Evolutionary conservation across 2,113 vertebrate genomes (phyloP), one percentile per base, ranked within the genome.

Genomic region (Apistogramma diplotaenia): DNA sequence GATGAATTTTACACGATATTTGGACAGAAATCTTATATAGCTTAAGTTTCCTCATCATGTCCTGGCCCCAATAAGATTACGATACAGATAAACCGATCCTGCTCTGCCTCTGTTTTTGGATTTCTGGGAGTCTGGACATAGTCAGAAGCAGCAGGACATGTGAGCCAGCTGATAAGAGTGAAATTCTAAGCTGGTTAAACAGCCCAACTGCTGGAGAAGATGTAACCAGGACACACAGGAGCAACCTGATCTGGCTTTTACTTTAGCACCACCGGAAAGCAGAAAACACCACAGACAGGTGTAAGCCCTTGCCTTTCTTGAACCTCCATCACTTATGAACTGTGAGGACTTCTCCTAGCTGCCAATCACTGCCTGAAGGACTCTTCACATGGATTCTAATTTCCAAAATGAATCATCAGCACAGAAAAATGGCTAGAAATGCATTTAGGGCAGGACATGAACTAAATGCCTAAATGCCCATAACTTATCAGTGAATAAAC

Each of bases 101-200:
- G 76, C 59, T 71, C 31, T 51, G 56, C 49, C 40, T 15, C 54
- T 11, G 31, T 8, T 11, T 59, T 31, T 55, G 62, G 60, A 85
- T 71, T 83, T 79, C 73, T 37, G 77, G 81, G 82, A 85, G 79
- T 72, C 76, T 31, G 78, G 85, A 74, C 74, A 15, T 35, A 46
- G 86, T 61, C 81, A 58, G 65, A 43, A 33, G 83, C 85, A 78
- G 67, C 56, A 19, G 62, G 92, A 93, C 89, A 93, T 86, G 87
- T 87, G 92, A 93, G 86, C 79, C 74, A 43, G 70, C 80, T 83
- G 93, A 94, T 93, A 93, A 91, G 89, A 82, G 76, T 92, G 94
- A 94, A 94, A 95, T 91, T 83, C 85, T 82, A 93, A 89, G 83
- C 90, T 85, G 79, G 82, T 71, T 55, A 76, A 90, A 79, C 79